Conservation (phyloP, 2,113 vertebrate species). For the Thomomys bottae region DNA sequence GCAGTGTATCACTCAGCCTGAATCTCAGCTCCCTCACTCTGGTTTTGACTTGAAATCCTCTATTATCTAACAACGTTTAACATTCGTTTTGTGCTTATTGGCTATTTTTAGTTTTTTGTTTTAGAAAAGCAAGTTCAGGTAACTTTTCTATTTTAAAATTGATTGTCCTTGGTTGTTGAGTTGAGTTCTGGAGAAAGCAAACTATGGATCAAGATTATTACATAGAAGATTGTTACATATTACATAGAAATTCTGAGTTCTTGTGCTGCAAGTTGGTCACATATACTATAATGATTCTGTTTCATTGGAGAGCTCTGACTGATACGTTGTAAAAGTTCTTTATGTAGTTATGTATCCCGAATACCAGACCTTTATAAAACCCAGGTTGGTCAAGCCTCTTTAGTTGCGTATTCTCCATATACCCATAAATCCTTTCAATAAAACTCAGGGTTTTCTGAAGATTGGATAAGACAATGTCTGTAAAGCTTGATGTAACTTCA, state of each 20-base stretch:
- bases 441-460: conserved; percentile 5
- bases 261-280: background rate
- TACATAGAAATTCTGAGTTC: background rate
- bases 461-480: background rate
- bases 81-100: background rate
- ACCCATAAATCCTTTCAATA: conserved; percentile 4
- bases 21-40: background rate
- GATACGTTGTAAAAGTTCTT: conserved; percentile 4
- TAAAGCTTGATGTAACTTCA: background rate
- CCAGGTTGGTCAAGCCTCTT: background rate
- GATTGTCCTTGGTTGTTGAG: conserved; percentile 4
- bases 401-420: background rate
- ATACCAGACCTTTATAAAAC: conserved; percentile 2
- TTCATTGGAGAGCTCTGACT: background rate
- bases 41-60: conserved; percentile 17
- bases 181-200: background rate
- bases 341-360: conserved; percentile 15
- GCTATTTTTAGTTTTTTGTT: background rate
- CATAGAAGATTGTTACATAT: no score
- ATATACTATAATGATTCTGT: background rate
- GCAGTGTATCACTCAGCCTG: background rate
- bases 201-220: no score
- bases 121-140: background rate
- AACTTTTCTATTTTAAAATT: conserved; percentile 2
- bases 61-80: background rate